Evolutionary conservation across 1,140 invertebrate genomes (phyloP).

Genomic region (Bombus consobrinus): DNA sequence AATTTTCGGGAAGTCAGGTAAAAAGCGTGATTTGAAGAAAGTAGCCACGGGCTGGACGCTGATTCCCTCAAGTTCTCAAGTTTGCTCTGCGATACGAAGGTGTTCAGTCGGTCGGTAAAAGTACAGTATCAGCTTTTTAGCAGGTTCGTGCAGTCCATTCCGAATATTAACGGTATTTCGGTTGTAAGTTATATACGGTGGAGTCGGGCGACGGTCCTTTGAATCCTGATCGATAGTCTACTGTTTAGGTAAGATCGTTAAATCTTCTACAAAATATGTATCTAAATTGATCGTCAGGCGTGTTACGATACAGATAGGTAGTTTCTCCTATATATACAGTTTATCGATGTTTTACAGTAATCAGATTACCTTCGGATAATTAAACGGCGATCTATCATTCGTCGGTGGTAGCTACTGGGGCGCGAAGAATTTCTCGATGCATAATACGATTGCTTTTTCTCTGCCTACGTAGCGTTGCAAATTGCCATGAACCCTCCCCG

Average conservation of each 20-base stretch:
- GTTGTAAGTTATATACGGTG: not conserved
- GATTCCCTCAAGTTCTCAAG: not conserved
- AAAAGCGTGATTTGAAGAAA: constrained; percentile 22
- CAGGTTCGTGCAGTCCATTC: not conserved
- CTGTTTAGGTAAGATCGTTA: not conserved
- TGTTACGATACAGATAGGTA: too few relatives aligned
- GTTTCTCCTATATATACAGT: too few relatives aligned
- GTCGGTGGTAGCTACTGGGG: not conserved
- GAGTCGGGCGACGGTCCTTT: not conserved
- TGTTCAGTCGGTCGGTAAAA: constrained; percentile 5
- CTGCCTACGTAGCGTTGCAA: constrained; percentile 42
- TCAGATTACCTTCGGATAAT: not conserved
- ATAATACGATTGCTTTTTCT: constrained; percentile 31
- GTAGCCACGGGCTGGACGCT: too few relatives aligned
- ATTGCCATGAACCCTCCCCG: constrained; percentile 55
- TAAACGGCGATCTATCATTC: not conserved
- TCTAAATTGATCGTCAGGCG: too few relatives aligned
- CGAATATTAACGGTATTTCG: not conserved
- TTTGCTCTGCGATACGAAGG: not conserved
- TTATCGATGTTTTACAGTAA: not conserved
- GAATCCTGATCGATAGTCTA: not conserved
- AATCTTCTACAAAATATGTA: not conserved
- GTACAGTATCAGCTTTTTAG: not conserved
- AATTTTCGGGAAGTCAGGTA: constrained; percentile 33
- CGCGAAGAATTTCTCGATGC: not conserved